phyloP scores from a whole-genome alignment of 2,797 vertebrate species.

The Alcedo atthis region DNA sequence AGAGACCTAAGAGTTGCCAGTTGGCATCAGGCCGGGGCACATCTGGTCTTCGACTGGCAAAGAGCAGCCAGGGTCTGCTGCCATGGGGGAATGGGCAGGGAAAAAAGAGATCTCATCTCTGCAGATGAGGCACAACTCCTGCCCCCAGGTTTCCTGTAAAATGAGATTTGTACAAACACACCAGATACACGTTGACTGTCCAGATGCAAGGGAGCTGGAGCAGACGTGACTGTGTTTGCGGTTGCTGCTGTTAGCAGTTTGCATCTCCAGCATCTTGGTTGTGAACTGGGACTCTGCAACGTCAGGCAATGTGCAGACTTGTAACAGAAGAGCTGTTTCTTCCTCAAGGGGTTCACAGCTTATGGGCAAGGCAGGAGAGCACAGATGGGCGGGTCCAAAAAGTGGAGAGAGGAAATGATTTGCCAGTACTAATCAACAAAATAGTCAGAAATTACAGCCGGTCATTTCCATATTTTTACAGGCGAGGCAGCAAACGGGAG shows the following conservation, averaged over 20 bases:
- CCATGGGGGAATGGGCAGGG: not conserved
- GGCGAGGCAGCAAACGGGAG: not conserved
- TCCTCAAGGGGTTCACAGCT: not conserved
- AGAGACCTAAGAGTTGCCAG: not conserved
- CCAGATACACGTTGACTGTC: not conserved
- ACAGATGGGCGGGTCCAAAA: not conserved
- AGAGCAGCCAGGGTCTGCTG: not conserved
- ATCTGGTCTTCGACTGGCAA: not conserved
- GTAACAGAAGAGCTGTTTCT: not conserved
- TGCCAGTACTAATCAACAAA: slow-evolving; percentile 22
- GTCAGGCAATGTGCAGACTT: not conserved
- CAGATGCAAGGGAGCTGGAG: not conserved
- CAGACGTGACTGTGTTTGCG: not conserved
- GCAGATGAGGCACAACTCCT: not conserved
- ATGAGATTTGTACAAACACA: not conserved
- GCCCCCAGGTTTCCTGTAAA: not conserved
- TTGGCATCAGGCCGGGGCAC: not conserved
- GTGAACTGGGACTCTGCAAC: not conserved
- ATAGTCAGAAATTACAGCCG: slow-evolving; percentile 2
- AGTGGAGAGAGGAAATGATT: not conserved
- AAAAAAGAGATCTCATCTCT: not conserved
- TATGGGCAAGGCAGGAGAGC: not conserved
- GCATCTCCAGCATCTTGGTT: not conserved
- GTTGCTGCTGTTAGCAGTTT: not conserved
- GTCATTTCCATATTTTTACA: slow-evolving; percentile 8